Conservation (phyloP, 2,797 vertebrate genomes). For the Euphonia xanthogaster region DNA sequence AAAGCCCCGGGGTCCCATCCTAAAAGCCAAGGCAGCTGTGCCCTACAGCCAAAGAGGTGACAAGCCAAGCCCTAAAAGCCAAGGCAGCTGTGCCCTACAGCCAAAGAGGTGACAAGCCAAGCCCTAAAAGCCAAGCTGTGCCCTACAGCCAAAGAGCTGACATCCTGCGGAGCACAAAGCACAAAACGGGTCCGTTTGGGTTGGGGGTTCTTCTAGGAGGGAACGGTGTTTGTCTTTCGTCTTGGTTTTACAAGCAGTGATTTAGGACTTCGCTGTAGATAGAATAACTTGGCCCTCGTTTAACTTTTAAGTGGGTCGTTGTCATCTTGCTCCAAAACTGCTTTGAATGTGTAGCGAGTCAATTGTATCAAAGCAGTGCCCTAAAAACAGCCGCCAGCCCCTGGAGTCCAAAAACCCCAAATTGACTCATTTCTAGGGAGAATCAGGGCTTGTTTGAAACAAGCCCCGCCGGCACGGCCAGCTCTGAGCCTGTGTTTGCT, state of each 20-base stretch:
- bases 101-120: rapidly evolving
- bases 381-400: not conserved
- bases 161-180: not conserved
- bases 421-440: rapidly evolving
- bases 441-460: not conserved
- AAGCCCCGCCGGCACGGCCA: not conserved
- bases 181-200: rapidly evolving
- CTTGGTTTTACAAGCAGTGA: not conserved
- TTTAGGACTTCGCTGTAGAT: not conserved
- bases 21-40: rapidly evolving
- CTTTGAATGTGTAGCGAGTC: not conserved
- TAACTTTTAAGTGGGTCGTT: not conserved
- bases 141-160: rapidly evolving
- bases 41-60: rapidly evolving
- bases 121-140: rapidly evolving
- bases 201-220: too few relatives aligned
- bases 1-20: not conserved
- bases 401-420: not conserved
- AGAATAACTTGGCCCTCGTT: not conserved
- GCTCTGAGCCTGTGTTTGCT: not conserved
- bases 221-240: not conserved
- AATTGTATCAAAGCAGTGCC: not conserved
- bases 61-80: rapidly evolving
- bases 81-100: rapidly evolving
- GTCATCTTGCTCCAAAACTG: not conserved